Conservation (phyloP, 1,140 invertebrate genomes). For the Zaprionus taronus region DNA sequence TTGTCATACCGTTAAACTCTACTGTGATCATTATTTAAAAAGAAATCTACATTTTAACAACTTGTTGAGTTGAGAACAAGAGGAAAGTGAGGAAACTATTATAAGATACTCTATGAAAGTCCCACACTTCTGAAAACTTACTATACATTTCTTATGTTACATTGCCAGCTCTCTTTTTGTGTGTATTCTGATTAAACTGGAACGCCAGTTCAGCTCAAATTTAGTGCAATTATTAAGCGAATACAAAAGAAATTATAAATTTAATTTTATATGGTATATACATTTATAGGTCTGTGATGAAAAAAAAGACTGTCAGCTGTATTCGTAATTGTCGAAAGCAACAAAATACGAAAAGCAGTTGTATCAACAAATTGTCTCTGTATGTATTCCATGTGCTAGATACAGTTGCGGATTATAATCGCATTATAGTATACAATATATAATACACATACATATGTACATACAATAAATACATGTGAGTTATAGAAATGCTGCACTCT, state of each 20-base stretch:
- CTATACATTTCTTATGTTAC: background rate
- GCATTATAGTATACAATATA: background rate
- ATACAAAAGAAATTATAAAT: conserved; percentile 13
- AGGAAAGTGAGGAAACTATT: background rate
- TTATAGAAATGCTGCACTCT: conserved; percentile 6
- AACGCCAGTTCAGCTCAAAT: conserved; percentile 21
- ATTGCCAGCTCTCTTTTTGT: background rate
- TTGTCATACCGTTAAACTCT: background rate
- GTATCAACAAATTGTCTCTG: conserved; percentile 33
- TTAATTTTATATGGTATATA: conserved; percentile 7
- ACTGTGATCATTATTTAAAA: background rate
- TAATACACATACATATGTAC: background rate
- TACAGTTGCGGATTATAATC: conserved; percentile 27
- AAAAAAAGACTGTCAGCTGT: conserved; percentile 29
- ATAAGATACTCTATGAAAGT: background rate
- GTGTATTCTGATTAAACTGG: conserved; percentile 4
- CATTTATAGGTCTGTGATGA: background rate
- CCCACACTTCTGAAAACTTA: background rate
- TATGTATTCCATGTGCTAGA: conserved; percentile 21
- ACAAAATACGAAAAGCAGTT: conserved; percentile 27
- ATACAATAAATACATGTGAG: background rate
- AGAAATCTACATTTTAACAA: background rate
- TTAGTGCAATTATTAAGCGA: conserved; percentile 6
- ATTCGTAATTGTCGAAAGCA: conserved; percentile 20
- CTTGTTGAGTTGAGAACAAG: background rate